A percentile compares a stretch with the other conserved stretches of the same genome.
These are phyloP conservation scores for Chromobotia macracanthus DNA, from an alignment of 2,797 vertebrate genomes.

Conservation along the genomic window DNA sequence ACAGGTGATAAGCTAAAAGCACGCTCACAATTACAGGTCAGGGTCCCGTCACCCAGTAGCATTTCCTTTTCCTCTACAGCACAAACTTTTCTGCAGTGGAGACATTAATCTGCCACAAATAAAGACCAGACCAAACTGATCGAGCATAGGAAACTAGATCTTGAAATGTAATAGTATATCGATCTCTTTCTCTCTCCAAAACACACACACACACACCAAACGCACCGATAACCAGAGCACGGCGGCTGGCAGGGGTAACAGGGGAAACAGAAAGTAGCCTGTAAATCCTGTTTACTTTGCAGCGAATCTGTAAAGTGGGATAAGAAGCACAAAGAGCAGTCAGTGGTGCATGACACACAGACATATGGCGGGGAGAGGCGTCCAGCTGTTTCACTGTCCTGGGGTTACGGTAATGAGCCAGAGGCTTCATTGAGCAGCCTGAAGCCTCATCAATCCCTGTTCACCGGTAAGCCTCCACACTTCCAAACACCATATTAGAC, in stretches of 20 bases:
- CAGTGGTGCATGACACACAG: slow-evolving; percentile 55
- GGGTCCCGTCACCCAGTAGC: not conserved
- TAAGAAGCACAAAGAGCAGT: slow-evolving; percentile 58
- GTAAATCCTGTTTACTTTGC: slow-evolving; percentile 53
- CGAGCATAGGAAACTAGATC: slow-evolving; percentile 51
- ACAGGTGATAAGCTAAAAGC: slow-evolving; percentile 47
- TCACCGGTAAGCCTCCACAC: slow-evolving; percentile 45
- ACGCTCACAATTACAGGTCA: slow-evolving; percentile 16
- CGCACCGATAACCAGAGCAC: slow-evolving; percentile 35
- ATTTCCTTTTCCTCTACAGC: not conserved
- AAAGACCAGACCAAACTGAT: slow-evolving; percentile 21
- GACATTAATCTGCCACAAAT: slow-evolving; percentile 30
- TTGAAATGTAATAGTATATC: slow-evolving; percentile 48
- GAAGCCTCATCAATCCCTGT: slow-evolving; percentile 60
- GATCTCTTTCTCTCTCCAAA: slow-evolving; percentile 25
- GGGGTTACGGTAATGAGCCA: slow-evolving; percentile 62
- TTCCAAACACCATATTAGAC: slow-evolving; percentile 26
- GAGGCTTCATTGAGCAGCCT: slow-evolving; percentile 58
- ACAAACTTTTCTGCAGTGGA: slow-evolving; percentile 32
- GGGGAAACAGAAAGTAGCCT: slow-evolving; percentile 41
- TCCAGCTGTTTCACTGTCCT: slow-evolving; percentile 65
- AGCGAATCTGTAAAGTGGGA: slow-evolving; percentile 58
- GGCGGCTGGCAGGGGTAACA: slow-evolving; percentile 19
- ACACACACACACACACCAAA: slow-evolving; percentile 13
- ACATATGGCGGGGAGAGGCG: slow-evolving; percentile 58